phyloP scores from a whole-genome alignment of 2,113 vertebrate species.

The Siphamia tubifer region DNA sequence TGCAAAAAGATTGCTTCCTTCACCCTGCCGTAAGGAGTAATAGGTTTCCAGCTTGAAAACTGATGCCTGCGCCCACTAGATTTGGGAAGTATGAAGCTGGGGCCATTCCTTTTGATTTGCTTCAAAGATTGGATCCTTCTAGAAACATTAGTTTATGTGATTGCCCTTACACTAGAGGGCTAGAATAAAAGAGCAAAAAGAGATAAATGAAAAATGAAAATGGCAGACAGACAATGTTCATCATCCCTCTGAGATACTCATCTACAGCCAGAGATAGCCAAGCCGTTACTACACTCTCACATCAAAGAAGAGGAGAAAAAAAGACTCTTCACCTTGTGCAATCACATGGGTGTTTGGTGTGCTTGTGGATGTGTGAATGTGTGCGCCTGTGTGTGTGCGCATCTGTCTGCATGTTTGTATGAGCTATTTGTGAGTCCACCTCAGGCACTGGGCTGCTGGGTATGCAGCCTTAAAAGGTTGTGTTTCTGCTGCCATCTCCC shows the following conservation, averaged over 20 bases:
- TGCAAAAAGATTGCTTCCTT: slow-evolving; percentile 5
- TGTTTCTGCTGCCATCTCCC: slow-evolving; percentile 67
- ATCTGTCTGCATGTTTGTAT: slow-evolving; percentile 52
- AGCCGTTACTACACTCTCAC: slow-evolving; percentile 29
- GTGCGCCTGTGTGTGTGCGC: neutral
- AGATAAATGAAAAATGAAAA: slow-evolving; percentile 50
- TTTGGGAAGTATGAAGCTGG: slow-evolving; percentile 31
- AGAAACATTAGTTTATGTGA: slow-evolving; percentile 39
- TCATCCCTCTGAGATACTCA: slow-evolving; percentile 49
- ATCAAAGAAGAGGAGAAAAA: slow-evolving; percentile 32
- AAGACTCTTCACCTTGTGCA: slow-evolving; percentile 49
- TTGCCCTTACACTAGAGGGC: slow-evolving; percentile 31
- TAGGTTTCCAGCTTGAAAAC: slow-evolving; percentile 10
- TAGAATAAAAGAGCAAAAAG: slow-evolving; percentile 22
- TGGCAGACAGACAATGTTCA: slow-evolving; percentile 50
- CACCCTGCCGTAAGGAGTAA: slow-evolving; percentile 12
- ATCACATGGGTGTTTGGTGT: slow-evolving; percentile 47
- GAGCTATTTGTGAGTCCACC: slow-evolving; percentile 74
- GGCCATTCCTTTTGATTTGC: slow-evolving; percentile 29
- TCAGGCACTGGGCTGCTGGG: slow-evolving; percentile 72
- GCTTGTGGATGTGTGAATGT: slow-evolving; percentile 26
- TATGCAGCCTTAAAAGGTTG: slow-evolving; percentile 83
- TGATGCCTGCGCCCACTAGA: neutral
- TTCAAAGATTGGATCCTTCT: slow-evolving; percentile 37
- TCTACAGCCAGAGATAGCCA: slow-evolving; percentile 35